Evolutionary conservation across 2,888 invertebrate species (phyloP).

Genomic region (Dryobota labecula): DNA sequence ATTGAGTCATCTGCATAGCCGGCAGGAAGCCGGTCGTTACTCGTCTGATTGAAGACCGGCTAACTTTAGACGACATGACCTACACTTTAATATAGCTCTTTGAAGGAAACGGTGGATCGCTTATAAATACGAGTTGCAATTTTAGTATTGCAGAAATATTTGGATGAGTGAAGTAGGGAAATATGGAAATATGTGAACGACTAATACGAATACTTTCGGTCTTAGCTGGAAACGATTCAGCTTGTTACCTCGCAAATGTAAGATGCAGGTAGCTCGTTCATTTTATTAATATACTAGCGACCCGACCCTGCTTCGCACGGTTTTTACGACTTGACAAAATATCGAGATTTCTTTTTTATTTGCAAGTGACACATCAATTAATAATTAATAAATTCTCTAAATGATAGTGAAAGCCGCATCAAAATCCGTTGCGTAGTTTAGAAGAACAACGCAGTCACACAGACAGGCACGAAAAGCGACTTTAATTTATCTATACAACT

Average conservation of each 20-base stretch:
- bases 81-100: conserved; percentile 37
- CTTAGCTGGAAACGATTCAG: neutral
- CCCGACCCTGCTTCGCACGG: too few species aligned
- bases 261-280: too few species aligned
- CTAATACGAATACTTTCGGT: neutral
- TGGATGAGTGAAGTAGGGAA: neutral
- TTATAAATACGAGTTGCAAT: neutral
- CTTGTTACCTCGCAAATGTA: neutral
- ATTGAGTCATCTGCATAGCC: conserved; percentile 72
- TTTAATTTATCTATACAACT: too few species aligned
- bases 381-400: too few species aligned
- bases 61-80: conserved; percentile 49
- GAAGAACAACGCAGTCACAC: too few species aligned
- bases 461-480: too few species aligned
- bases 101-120: conserved; percentile 8
- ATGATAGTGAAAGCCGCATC: neutral
- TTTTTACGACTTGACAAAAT: too few species aligned
- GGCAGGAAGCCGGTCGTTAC: conserved; percentile 70
- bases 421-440: neutral
- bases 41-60: conserved; percentile 56
- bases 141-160: neutral
- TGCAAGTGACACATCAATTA: too few species aligned
- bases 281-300: too few species aligned
- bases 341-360: too few species aligned
- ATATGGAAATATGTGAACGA: too few species aligned